phyloP scores from a whole-genome alignment of 2,888 invertebrate species.

The Zygothrica quintamaculata region DNA sequence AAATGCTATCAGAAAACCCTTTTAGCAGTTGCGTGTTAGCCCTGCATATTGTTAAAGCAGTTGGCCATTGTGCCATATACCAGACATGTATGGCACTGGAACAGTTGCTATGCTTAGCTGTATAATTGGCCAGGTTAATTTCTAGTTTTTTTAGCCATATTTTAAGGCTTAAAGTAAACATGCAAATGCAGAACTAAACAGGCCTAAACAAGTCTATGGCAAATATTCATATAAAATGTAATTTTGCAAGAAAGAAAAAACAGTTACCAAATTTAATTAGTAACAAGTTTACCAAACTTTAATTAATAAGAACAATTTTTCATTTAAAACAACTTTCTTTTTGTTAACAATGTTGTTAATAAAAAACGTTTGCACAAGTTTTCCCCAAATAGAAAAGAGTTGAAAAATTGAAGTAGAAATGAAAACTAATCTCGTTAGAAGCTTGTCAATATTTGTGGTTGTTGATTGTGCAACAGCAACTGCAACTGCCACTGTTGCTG shows the following conservation, averaged over 20 bases:
- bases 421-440: conserved; percentile 33
- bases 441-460: conserved; percentile 54
- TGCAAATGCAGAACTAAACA: conserved; percentile 61
- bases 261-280: too few species aligned
- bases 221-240: too few species aligned
- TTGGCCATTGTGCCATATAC: conserved; percentile 45
- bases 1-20: background rate
- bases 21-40: conserved; percentile 42
- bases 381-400: too few species aligned
- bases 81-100: conserved; percentile 4
- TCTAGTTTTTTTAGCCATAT: conserved; percentile 63
- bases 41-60: conserved; percentile 36
- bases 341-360: too few species aligned
- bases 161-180: conserved; percentile 26
- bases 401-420: too few species aligned
- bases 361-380: too few species aligned
- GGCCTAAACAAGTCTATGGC: too few species aligned
- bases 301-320: too few species aligned
- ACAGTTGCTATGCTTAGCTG: conserved; percentile 43
- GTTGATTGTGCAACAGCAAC: conserved; percentile 46
- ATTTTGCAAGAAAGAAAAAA: too few species aligned
- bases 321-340: conserved; percentile 26
- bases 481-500: conserved; percentile 35
- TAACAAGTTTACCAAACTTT: too few species aligned
- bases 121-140: conserved; percentile 72